Base-by-base conservation (phyloP, 1,140 invertebrate species). In the Penaeus chinensis region DNA sequence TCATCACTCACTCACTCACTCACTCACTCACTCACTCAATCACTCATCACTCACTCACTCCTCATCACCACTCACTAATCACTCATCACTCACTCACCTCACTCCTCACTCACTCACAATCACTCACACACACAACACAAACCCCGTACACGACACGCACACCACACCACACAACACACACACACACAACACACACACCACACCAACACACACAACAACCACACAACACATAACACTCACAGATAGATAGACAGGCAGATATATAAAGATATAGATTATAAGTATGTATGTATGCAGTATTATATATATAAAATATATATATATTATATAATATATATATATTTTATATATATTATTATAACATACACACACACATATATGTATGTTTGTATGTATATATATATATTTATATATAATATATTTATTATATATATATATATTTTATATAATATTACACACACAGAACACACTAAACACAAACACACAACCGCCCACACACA, bases 291-390 rank as follows among this genome's bases (percentile, higher is more conserved):
- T 32, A 71, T 20, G n/a, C 32, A 71, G 10, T 20, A 13, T 20
- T 71, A 71, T 20, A 71, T 71, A 20, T 71, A 71, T 71, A 71
- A 20, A 20, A n/a, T 71, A 18, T 71, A 71, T 71, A 71, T 71
- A 71, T 71, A 71, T 71, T 71, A 71, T 71, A 71, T 71, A 71
- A 71, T 71, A n/a, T 71, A n/a, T 71, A 71, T 71, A 18, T 71
- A 71, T 71, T 16, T 18, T 71, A n/a, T 71, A 32, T 71, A 13
- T 71, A n/a, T 71, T n/a, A n/a, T 5, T n/a, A n/a, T 71, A 24
- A n/a, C 24, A 24, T 24, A n/a, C n/a, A 71, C 22, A 18, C n/a
- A 71, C 10, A 22, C 27, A 22, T 27, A 22, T 22, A 22, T 71
- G 10, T 27, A 37, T 71, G 4, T 71, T 10, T 71, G 19, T 74